Evolutionary conservation across 2,113 vertebrate genomes (phyloP).

Genomic region (Pelvicachromis taeniatus): DNA sequence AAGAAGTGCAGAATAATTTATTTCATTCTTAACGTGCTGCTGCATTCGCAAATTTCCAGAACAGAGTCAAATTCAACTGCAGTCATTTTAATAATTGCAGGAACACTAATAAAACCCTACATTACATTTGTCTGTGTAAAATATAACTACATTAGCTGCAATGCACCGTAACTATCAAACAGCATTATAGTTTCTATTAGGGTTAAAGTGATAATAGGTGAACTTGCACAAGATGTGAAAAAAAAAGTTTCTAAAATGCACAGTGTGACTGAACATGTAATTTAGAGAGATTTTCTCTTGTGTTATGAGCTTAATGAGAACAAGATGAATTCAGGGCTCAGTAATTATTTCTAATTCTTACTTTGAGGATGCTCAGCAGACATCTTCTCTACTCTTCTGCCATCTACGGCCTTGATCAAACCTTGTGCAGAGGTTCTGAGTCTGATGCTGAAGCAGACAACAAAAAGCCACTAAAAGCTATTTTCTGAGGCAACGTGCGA

Average conservation of each 20-base stretch:
- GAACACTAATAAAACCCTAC: not conserved
- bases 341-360: not conserved
- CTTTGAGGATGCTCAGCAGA: not conserved
- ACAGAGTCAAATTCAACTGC: not conserved
- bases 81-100: not conserved
- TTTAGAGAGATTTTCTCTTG: not conserved
- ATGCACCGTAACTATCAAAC: not conserved
- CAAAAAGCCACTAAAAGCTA: constrained; percentile 23
- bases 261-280: not conserved
- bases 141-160: not conserved
- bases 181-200: not conserved
- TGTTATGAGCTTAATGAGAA: not conserved
- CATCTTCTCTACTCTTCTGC: not conserved
- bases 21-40: not conserved
- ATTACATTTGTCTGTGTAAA: not conserved
- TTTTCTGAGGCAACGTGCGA: constrained; percentile 38
- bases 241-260: not conserved
- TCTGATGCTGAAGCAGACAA: not conserved
- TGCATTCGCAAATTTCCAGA: not conserved
- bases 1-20: not conserved
- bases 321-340: not conserved
- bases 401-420: not conserved
- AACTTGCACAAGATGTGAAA: not conserved
- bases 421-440: not conserved
- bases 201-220: not conserved